Evolutionary conservation across 2,888 invertebrate genomes (phyloP), one percentile per base, ranked within the genome.

Genomic region (Pharmacophagus antenor): DNA sequence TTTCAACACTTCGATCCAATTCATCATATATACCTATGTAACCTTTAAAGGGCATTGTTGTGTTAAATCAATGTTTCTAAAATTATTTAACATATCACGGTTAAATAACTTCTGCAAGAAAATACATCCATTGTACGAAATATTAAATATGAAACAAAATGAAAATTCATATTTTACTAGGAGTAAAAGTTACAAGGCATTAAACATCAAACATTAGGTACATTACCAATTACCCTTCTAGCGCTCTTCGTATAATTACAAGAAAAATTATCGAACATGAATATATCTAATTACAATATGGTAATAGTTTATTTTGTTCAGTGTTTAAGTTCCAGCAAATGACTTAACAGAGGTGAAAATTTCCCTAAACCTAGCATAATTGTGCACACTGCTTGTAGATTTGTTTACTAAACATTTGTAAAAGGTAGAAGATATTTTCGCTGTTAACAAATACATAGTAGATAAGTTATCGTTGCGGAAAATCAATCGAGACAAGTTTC

Each of bases 401-500:
- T 27, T 6, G 8, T 27, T 7, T 27, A 27, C 6, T 27, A 6
- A 2, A 15, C n/a, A n/a, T n/a, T 31, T 31, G 4, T 18, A 20
- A 31, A 37, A 52, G 15, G 15, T 27, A 1, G 12, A 8, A 27
- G 17, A 22, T 23, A 44, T 25, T 56, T 60, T 56, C n/a, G 42
- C 46, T 20, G 27, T 31, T 56, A 60, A 51, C 49, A 60, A 56
- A 56, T 60, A 49, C 27, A 46, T 31, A 50, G 44, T 23, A 23
- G 44, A 56, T 51, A 47, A 50, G 23, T 56, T 25, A 46, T n/a
- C 37, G 46, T 56, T 61, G 56, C 61, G 48, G 52, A 61, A 56
- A 54, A 63, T 41, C 52, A 52, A 37, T 56, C 22, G 44, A 44
- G 52, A 52, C 51, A 22, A 44, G 59, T 59, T 55, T 63, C 53